phyloP scores from a whole-genome alignment of 2,113 vertebrate species.

The Eira barbara region DNA sequence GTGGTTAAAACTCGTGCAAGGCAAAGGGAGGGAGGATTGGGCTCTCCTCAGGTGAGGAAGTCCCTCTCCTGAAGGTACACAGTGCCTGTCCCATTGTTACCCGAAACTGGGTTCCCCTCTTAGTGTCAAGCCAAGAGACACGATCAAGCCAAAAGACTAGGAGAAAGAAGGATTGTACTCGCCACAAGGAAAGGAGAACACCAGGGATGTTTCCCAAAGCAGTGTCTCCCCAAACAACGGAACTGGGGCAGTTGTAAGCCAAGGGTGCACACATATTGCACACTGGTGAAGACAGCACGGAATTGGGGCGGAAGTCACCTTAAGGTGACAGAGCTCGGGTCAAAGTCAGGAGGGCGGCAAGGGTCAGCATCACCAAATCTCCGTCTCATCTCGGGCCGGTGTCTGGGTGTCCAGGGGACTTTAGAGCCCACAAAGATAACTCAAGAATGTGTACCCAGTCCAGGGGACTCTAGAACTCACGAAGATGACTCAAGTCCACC shows the following conservation, averaged over 20 bases:
- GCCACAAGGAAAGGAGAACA: neutral
- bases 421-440: neutral
- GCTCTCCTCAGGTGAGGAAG: neutral
- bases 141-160: neutral
- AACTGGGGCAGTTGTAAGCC: neutral
- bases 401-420: neutral
- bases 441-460: too few species aligned
- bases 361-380: neutral
- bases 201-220: neutral
- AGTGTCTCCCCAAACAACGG: neutral
- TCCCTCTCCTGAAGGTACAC: neutral
- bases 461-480: too few species aligned
- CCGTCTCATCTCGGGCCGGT: neutral
- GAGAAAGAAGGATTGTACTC: neutral
- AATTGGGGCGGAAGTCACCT: neutral
- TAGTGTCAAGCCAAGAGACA: neutral
- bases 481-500: neutral
- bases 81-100: rapidly evolving
- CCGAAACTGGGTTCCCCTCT: neutral
- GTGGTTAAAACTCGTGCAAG: neutral
- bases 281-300: neutral
- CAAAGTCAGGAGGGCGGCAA: neutral
- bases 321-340: neutral
- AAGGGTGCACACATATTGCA: neutral
- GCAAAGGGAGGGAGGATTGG: neutral